Base-by-base conservation (phyloP, 2,888 invertebrate species). In the Cecidostiba fungosa region DNA sequence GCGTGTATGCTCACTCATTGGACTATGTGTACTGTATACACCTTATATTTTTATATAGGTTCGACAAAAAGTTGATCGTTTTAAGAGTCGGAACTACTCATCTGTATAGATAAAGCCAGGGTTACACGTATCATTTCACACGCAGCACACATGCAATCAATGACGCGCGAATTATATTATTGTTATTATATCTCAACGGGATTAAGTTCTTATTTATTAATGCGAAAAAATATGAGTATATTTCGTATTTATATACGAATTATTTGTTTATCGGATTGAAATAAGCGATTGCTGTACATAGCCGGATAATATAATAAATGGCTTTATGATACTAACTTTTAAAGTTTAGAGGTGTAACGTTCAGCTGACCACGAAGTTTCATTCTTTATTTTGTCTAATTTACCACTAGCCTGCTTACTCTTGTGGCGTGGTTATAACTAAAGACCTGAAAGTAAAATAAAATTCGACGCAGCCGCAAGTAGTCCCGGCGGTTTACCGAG, bases 371-470 rank as follows among this genome's bases (percentile, higher is more conserved):
- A 8, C 66, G 29, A 62, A 62, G 23, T 14, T n/a, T 66, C 54
- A 23, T 66, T 66, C 29, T 29, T 66, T 66, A 66, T 29, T 66
- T 29, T 16, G n/a, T 5, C 66, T 3, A 66, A 12, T 66, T 66
- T 29, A 66, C 66, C 66, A 66, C 66, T 16, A 66, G 12, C 23
- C 12, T 66, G 66, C 29, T 26, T 26, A 26, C 26, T 26, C 66
- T 26, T 26, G 26, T 12, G 29, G 66, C 29, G 66, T 26, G 66
- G 54, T 23, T 59, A 3, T n/a, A n/a, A n/a, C n/a, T n/a, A n/a
- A n/a, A 8, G 66, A 14, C 16, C 3, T 66, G 29, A 66, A 66
- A 66, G 66, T 66, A 66, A 66, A n/a, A 66, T 66, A 66, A 66
- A 66, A 26, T 66, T 66, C 29, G 23, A 14, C 16, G 66, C 66